Base-by-base conservation (phyloP, 2,888 invertebrate species). In the Andrena minutula region DNA sequence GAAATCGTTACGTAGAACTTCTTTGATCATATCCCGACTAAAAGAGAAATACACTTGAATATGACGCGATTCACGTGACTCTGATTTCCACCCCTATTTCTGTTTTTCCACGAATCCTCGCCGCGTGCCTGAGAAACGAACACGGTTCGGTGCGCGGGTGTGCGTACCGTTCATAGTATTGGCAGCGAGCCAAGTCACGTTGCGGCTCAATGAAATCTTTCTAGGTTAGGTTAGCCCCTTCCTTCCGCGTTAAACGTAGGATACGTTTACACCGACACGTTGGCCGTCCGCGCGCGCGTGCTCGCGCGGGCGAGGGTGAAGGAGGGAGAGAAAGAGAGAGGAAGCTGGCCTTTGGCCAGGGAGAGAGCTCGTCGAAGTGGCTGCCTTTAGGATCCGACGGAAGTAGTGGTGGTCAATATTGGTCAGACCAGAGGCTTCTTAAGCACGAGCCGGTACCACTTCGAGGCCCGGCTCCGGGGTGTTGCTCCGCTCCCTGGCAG, bases 191-290 rank as follows among this genome's bases (percentile, higher is more conserved):
- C 93, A 93, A 90, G 88, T 88, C 89, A 91, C 89, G 91, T 91
- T 88, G 89, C 86, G 88, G 86, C 92, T 93, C 92, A 93, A 93
- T 93, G 93, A 92, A 93, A 93, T 93, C 92, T 93, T 93, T 93
- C 91, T 92, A 83, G 92, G 92, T 93, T 92, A 92, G 89, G 89
- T 90, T 90, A 89, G 87, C 83, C 89, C 79, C 88, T 86, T 91
- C 88, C 88, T 91, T 90, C 86, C 88, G 87, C 86, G 90, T 90
- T 90, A 89, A 92, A 86, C 90, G 88, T 90, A 89, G 90, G 89
- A 91, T 91, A 90, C 90, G 90, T 90, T 92, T 89, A 90, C 91
- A 89, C 90, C 84, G 90, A 86, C 71, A 73, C 83, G 85, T 65
- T 81, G 77, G 83, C 75, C 68, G 82, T 75, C 80, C 68, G 78